A percentile compares a stretch with the other conserved stretches of the same genome.
These are phyloP conservation scores for Myocastor coypus DNA, from an alignment of 2,113 vertebrate species.

Conservation along the genomic window DNA sequence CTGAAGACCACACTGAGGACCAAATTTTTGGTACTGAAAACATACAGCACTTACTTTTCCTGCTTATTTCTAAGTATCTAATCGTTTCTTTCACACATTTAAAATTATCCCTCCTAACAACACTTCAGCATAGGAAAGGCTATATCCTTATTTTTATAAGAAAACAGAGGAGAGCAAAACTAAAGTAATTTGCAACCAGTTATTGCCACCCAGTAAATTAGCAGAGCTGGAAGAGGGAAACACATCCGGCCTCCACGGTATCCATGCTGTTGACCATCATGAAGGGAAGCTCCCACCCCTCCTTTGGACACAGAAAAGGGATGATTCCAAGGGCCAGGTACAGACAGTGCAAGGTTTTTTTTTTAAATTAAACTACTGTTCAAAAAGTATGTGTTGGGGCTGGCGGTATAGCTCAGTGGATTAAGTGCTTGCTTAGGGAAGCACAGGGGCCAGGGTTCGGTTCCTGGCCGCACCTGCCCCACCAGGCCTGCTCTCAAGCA, in stretches of 20 bases:
- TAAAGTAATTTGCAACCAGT: not conserved
- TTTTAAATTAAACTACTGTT: not conserved
- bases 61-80: not conserved
- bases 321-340: not conserved
- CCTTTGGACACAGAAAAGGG: not conserved
- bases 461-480: no score
- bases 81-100: not conserved
- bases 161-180: not conserved
- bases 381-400: not conserved
- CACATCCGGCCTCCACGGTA: rapidly evolving
- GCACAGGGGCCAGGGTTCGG: no score
- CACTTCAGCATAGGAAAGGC: not conserved
- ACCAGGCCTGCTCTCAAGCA: no score
- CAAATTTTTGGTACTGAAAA: not conserved
- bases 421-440: no score
- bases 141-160: not conserved
- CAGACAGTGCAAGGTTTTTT: not conserved
- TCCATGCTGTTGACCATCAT: not conserved
- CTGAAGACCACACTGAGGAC: not conserved
- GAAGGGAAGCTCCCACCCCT: rapidly evolving
- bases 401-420: no score
- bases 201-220: not conserved
- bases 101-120: not conserved
- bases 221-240: not conserved
- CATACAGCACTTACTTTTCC: not conserved